phyloP scores from a whole-genome alignment of 2,888 invertebrate genomes.

The Metellina segmentata region DNA sequence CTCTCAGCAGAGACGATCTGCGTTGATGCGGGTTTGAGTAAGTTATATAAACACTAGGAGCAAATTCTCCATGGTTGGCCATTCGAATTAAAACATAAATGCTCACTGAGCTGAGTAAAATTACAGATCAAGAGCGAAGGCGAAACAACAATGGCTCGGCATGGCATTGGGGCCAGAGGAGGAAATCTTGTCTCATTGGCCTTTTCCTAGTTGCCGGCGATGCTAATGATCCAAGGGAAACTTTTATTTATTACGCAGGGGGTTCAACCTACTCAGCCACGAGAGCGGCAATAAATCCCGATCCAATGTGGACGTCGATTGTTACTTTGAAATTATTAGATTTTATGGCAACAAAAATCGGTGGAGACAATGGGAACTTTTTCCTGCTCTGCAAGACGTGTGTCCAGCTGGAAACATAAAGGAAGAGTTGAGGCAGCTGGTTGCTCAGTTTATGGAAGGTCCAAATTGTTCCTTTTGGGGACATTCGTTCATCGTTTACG shows the following conservation, averaged over 20 bases:
- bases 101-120: constrained; percentile 5
- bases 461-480: constrained; percentile 45
- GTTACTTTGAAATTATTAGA: constrained; percentile 73
- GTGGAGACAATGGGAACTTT: constrained; percentile 62
- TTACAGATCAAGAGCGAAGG: constrained; percentile 42
- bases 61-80: neutral
- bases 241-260: constrained; percentile 62
- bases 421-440: constrained; percentile 38
- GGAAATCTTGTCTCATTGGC: constrained; percentile 54
- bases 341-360: constrained; percentile 69
- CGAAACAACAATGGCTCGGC: constrained; percentile 46
- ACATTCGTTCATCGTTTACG: constrained; percentile 12
- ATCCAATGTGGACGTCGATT: constrained; percentile 65
- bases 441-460: constrained; percentile 50
- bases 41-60: neutral
- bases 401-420: constrained; percentile 57
- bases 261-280: constrained; percentile 38
- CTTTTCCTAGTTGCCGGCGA: constrained; percentile 60
- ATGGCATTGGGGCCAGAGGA: constrained; percentile 59
- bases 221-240: constrained; percentile 53
- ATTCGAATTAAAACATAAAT: constrained; percentile 30
- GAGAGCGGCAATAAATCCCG: constrained; percentile 61
- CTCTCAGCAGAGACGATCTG: too few relatives aligned
- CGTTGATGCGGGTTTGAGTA: too few relatives aligned
- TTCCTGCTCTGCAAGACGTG: constrained; percentile 54